phyloP scores from a whole-genome alignment of 2,113 vertebrate genomes.

The Pygoscelis antarcticus region DNA sequence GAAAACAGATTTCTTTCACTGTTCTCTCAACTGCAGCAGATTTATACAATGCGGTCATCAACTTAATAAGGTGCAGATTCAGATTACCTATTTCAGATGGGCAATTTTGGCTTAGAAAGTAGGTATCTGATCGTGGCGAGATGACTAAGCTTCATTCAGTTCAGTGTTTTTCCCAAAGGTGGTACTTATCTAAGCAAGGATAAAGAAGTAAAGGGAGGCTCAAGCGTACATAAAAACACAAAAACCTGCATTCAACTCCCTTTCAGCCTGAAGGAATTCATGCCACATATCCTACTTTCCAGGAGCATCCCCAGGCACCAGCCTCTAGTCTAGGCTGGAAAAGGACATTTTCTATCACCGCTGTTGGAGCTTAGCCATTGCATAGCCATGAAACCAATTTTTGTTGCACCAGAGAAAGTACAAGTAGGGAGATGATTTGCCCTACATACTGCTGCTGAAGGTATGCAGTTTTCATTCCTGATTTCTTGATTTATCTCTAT shows the following conservation, averaged over 20 bases:
- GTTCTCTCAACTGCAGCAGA: neutral
- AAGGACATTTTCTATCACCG: neutral
- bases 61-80: neutral
- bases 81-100: neutral
- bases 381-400: neutral
- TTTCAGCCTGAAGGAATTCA: neutral
- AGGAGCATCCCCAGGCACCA: neutral
- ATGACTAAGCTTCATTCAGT: neutral
- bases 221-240: neutral
- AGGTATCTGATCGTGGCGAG: neutral
- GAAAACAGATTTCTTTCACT: conserved; percentile 13
- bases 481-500: neutral
- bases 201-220: neutral
- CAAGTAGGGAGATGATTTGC: neutral
- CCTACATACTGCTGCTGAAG: neutral
- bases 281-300: neutral
- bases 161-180: neutral
- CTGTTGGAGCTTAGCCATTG: neutral
- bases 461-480: rapidly evolving
- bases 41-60: neutral
- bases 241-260: neutral
- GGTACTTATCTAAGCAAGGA: neutral
- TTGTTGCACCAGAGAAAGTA: neutral
- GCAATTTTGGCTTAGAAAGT: neutral
- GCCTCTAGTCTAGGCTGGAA: neutral